Conservation (phyloP, 2,888 invertebrate genomes). For the Noctua pronuba region DNA sequence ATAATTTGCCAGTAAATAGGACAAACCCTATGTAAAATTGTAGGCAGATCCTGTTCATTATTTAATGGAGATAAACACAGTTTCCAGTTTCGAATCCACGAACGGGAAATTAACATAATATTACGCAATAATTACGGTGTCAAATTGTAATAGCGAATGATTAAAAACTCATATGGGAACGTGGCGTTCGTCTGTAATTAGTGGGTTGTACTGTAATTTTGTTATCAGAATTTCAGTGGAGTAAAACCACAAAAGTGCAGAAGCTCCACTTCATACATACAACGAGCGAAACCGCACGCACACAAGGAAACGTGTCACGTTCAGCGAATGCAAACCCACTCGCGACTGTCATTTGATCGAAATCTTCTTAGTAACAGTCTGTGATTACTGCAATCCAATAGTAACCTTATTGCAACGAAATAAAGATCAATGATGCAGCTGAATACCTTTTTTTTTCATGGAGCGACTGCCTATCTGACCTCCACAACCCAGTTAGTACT, state of each 20-base stretch:
- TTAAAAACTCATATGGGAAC: conserved; percentile 48
- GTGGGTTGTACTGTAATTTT: conserved; percentile 47
- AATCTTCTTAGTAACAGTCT: neutral
- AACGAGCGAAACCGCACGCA: too few species aligned
- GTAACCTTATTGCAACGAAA: neutral
- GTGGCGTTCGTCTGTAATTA: conserved; percentile 43
- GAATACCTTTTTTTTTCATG: too few species aligned
- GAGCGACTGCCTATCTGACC: too few species aligned
- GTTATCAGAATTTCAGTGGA: conserved; percentile 56
- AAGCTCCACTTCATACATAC: neutral
- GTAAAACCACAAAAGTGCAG: neutral
- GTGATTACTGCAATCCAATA: neutral
- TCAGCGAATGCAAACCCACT: neutral
- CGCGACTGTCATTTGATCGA: neutral
- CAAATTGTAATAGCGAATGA: conserved; percentile 39
- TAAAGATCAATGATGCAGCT: neutral
- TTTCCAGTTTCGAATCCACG: conserved; percentile 30
- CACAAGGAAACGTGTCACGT: neutral
- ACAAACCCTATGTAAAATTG: neutral
- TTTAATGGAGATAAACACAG: conserved; percentile 7
- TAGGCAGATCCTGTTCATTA: conserved; percentile 9
- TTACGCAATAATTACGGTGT: conserved; percentile 27
- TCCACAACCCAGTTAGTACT: too few species aligned
- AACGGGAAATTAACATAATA: conserved; percentile 25
- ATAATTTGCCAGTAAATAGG: neutral